Conservation (phyloP, 2,797 vertebrate genomes). For the Myripristis jacobus region DNA sequence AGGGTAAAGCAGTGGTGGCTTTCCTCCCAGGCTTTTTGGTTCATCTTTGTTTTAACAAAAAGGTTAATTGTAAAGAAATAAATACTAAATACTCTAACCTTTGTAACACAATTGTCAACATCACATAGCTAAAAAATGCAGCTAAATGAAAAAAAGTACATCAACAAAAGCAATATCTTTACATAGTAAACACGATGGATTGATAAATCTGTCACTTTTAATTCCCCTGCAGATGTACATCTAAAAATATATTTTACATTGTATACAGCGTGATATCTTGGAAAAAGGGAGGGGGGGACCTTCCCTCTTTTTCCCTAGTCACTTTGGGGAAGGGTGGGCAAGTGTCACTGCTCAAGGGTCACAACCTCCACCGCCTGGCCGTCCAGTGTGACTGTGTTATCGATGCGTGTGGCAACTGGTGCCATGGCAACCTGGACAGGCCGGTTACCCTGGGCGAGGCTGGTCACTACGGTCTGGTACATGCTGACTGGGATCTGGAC, state of each 20-base stretch:
- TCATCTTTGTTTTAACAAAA: conserved; percentile 70
- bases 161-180: conserved; percentile 72
- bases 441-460: conserved; percentile 95
- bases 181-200: conserved; percentile 81
- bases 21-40: conserved; percentile 75
- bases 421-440: conserved; percentile 99
- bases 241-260: conserved; percentile 81
- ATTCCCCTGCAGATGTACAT: conserved; percentile 76
- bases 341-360: conserved; percentile 93
- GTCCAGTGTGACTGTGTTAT: conserved; percentile 95
- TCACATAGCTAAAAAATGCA: conserved; percentile 65
- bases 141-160: conserved; percentile 51
- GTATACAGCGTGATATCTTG: conserved; percentile 69
- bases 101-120: conserved; percentile 58
- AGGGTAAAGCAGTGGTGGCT: conserved; percentile 64
- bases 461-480: conserved; percentile 99
- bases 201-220: conserved; percentile 60
- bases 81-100: conserved; percentile 73
- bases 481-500: conserved; percentile 99
- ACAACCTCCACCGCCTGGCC: conserved; percentile 98
- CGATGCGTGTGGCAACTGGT: conserved; percentile 93
- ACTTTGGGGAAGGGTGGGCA: conserved; percentile 55
- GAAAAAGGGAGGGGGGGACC: conserved; percentile 61
- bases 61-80: conserved; percentile 77
- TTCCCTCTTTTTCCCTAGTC: conserved; percentile 51